A percentile compares a stretch with the other conserved stretches of the same genome.
phyloP scores from a whole-genome alignment of 2,113 vertebrate genomes.

The Pithys albifrons region DNA sequence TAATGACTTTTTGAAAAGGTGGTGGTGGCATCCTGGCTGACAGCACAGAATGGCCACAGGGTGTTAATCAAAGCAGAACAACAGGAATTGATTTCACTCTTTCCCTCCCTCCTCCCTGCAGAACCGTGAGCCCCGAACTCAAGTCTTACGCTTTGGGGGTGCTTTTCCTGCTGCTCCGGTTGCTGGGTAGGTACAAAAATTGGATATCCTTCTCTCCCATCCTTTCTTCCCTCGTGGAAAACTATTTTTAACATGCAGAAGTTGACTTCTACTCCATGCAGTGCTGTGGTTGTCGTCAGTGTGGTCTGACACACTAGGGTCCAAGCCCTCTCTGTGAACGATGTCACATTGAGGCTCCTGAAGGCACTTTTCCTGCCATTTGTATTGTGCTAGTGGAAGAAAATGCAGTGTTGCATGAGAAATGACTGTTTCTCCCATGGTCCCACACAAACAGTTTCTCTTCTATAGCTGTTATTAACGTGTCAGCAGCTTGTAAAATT shows the following conservation, averaged over 20 bases:
- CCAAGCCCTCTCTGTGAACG: neutral
- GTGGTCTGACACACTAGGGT: neutral
- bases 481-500: constrained; percentile 19
- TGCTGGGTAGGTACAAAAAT: constrained; percentile 84
- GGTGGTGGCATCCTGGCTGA: constrained; percentile 50
- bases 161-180: constrained; percentile 91
- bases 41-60: neutral
- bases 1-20: constrained; percentile 56
- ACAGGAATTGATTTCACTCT: constrained; percentile 36
- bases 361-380: neutral
- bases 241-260: neutral
- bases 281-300: neutral
- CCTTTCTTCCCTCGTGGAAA: neutral
- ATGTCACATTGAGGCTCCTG: neutral
- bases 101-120: constrained; percentile 63
- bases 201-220: neutral
- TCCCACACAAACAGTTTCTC: constrained; percentile 1
- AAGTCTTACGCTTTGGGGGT: constrained; percentile 97
- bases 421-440: neutral
- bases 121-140: constrained; percentile 95
- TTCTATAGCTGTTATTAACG: constrained; percentile 1
- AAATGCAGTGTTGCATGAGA: neutral
- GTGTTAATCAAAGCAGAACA: constrained; percentile 55
- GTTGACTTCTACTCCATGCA: neutral
- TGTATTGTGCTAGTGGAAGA: neutral